Evolutionary conservation across 2,888 invertebrate genomes (phyloP), one percentile per base, ranked within the genome.

Genomic region (Drosophila sordidapex): DNA sequence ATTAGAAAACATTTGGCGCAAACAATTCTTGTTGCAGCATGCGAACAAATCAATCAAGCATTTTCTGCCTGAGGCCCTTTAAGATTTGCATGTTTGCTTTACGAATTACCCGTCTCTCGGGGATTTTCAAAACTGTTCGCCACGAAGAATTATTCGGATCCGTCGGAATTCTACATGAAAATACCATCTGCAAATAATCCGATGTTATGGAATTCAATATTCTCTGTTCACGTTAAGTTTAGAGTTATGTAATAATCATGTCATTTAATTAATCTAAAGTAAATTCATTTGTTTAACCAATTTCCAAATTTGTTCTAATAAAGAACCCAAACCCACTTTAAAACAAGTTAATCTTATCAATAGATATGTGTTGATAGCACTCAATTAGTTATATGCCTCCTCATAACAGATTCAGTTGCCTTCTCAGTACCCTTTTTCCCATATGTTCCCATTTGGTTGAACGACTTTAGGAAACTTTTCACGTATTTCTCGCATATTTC

Each of bases 11-110:
- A 79, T 79, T 81, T 81, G 73, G 49, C 81, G 49, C 72, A 69
- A 72, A 61, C 72, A 61, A 51, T 4, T 35, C 11, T 27, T n/a
- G 18, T 33, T 53, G 33, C 52, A 64, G 15, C 71, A 74, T 65
- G 65, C 66, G 68, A 74, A 70, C 77, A 74, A 87, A 75, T 89
- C 88, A 87, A 89, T 85, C 85, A 77, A 67, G 65, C 71, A 53
- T 54, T 60, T 48, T 56, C 27, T 36, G 18, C 18, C 11, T 35
- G 6, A 53, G 4, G 7, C 31, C 15, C 51, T n/a, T 11, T 15
- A 21, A 15, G 31, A 52, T 15, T 1, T 5, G 21, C 25, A 18
- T 25, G 8, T 21, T 54, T 27, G 46, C 4, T 25, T 25, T 46
- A 25, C 46, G 4, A 25, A 46, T 25, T 25, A 25, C 46, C 25